Percentiles rank a stretch among this genome's conserved stretches.
Conservation (phyloP, 53 echinoderm and acorn worm genomes). For the Echinarachnius parma region DNA sequence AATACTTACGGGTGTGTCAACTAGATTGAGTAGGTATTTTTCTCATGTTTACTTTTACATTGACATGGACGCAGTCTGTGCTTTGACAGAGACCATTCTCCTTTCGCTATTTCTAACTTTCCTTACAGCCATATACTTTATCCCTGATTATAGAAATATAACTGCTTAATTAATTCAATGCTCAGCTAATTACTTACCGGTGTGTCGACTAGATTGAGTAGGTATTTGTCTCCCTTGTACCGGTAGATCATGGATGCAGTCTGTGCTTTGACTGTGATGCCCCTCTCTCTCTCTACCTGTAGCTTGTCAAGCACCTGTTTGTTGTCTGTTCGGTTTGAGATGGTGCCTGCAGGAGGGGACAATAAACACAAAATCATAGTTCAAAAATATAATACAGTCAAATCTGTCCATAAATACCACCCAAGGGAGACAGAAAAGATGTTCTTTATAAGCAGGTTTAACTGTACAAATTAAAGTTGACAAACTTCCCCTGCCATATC, state of each 20-base stretch:
- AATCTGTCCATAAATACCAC: too few relatives aligned
- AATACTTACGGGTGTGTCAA: too few relatives aligned
- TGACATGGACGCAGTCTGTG: constrained; percentile 90
- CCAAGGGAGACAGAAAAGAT: too few relatives aligned
- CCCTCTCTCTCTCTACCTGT: constrained; percentile 83
- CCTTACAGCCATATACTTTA: too few relatives aligned
- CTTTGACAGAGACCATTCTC: constrained; percentile 87
- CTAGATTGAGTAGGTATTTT: constrained; percentile 87
- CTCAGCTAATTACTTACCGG: too few relatives aligned
- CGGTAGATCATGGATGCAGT: constrained; percentile 88
- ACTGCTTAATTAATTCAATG: too few relatives aligned
- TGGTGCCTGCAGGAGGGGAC: constrained; percentile 62
- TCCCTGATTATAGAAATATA: too few relatives aligned
- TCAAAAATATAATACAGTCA: too few relatives aligned
- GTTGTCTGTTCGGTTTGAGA: constrained; percentile 74
- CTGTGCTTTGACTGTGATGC: constrained; percentile 93
- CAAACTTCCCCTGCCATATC: too few relatives aligned
- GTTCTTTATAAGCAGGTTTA: too few relatives aligned
- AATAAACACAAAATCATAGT: neutral
- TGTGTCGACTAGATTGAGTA: constrained; percentile 94
- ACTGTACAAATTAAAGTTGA: too few relatives aligned
- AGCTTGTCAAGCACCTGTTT: constrained; percentile 91
- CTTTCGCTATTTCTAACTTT: constrained; percentile 82
- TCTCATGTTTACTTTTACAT: constrained; percentile 75
- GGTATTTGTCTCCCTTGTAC: constrained; percentile 74